Evolutionary conservation across 1,140 invertebrate species (phyloP).

Genomic region (Eueides isabella): DNA sequence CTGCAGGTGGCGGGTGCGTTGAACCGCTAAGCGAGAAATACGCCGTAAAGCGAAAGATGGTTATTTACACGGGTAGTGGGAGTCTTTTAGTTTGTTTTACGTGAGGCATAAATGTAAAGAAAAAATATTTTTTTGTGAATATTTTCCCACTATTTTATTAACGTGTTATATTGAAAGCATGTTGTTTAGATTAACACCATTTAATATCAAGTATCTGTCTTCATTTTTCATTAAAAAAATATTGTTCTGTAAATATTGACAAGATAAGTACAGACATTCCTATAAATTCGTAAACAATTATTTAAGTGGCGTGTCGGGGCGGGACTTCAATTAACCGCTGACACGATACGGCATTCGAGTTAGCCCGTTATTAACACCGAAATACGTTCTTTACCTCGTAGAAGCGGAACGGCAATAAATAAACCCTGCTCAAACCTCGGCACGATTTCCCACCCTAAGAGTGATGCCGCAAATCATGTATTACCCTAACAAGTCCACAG

Average conservation of each 20-base stretch:
- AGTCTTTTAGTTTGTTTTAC: conserved; percentile 21
- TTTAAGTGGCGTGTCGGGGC: conserved; percentile 1
- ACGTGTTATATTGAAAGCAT: neutral
- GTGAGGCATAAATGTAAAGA: neutral
- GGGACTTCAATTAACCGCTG: conserved; percentile 65
- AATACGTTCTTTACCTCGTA: conserved; percentile 25
- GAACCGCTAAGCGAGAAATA: conserved; percentile 39
- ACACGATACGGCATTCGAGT: conserved; percentile 37
- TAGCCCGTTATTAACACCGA: conserved; percentile 23
- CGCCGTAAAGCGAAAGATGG: conserved; percentile 34
- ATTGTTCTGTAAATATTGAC: neutral
- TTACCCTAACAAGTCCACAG: conserved; percentile 61
- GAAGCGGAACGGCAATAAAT: conserved; percentile 24
- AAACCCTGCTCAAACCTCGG: conserved; percentile 22
- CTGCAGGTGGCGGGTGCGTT: conserved; percentile 37
- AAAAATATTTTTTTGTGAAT: neutral
- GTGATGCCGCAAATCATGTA: conserved; percentile 69
- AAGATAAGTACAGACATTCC: neutral
- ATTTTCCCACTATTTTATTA: neutral
- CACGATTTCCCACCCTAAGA: conserved; percentile 56
- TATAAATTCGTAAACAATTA: neutral
- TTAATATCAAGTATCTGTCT: no score
- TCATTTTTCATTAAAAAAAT: no score
- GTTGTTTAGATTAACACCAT: no score
- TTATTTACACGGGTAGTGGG: conserved; percentile 32